phyloP scores from a whole-genome alignment of 2,797 vertebrate species.

The Syndactyla subalaris region DNA sequence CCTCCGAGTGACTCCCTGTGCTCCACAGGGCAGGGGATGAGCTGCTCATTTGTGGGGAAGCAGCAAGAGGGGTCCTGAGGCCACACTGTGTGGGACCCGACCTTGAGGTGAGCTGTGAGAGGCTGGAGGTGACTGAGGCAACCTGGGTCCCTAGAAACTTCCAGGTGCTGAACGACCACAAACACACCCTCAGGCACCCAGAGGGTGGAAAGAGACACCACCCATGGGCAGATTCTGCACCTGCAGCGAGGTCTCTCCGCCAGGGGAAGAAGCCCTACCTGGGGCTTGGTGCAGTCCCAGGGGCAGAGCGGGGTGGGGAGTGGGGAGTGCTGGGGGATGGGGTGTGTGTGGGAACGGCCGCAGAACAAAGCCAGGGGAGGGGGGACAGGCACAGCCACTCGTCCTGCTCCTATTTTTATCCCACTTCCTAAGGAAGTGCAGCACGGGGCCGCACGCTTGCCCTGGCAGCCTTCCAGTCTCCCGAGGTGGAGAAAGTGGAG shows the following conservation, averaged over 20 bases:
- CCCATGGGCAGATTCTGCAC: accelerated
- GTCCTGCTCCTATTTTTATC: constrained; percentile 18
- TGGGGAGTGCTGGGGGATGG: accelerated
- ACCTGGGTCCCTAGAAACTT: neutral
- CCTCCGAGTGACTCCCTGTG: accelerated
- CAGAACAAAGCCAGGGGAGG: neutral
- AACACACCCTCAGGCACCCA: accelerated
- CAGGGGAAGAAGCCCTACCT: neutral
- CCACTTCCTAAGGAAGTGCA: constrained; percentile 33
- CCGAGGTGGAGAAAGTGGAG: accelerated
- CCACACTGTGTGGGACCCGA: accelerated
- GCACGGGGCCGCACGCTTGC: accelerated
- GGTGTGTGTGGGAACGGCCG: neutral
- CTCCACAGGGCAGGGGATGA: neutral
- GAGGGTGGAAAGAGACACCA: neutral
- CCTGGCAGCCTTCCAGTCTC: neutral
- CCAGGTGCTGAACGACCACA: neutral
- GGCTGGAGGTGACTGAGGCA: neutral
- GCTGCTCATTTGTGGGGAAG: accelerated
- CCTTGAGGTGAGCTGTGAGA: neutral
- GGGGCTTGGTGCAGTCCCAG: accelerated
- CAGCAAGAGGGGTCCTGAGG: neutral
- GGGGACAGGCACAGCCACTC: neutral
- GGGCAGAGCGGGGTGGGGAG: neutral
- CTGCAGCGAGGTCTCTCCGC: accelerated